Evolutionary conservation across 2,888 invertebrate species (phyloP).

Genomic region (Holacanthella duospinosa): DNA sequence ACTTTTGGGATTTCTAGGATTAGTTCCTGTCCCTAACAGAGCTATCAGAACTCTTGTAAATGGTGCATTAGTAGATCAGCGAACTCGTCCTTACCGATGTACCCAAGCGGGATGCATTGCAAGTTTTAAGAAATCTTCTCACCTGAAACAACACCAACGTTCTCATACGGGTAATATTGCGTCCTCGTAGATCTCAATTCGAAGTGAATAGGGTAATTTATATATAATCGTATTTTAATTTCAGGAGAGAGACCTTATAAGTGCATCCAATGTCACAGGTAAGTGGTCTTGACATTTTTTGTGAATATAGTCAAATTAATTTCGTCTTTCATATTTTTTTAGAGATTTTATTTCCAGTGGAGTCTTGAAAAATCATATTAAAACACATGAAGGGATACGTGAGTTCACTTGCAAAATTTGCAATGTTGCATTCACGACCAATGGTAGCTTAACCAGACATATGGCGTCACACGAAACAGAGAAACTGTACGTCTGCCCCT

Average conservation of each 20-base stretch:
- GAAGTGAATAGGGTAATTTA: no score
- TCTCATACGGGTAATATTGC: no score
- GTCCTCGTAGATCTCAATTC: no score
- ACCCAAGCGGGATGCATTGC: slow-evolving; percentile 40
- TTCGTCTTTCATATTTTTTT: background rate
- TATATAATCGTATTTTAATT: no score
- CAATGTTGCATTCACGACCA: slow-evolving; percentile 48
- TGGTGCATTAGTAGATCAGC: slow-evolving; percentile 27
- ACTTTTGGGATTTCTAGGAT: slow-evolving; percentile 14
- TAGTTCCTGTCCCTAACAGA: slow-evolving; percentile 25
- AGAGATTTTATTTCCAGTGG: slow-evolving; percentile 49
- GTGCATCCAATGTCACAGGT: slow-evolving; percentile 41
- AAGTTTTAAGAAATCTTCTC: slow-evolving; percentile 49
- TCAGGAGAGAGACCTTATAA: slow-evolving; percentile 45
- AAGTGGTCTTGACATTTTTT: background rate
- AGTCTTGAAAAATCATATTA: slow-evolving; percentile 48
- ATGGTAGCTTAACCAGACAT: slow-evolving; percentile 48
- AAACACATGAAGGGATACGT: slow-evolving; percentile 47
- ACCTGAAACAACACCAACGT: slow-evolving; percentile 48
- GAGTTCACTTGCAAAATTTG: slow-evolving; percentile 48
- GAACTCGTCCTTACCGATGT: slow-evolving; percentile 46
- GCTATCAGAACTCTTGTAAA: slow-evolving; percentile 10
- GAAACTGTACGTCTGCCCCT: slow-evolving; percentile 51
- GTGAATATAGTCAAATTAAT: no score
- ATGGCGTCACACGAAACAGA: slow-evolving; percentile 45